Evolutionary conservation across 1,140 invertebrate genomes (phyloP).

Genomic region (Uloborus diversus): DNA sequence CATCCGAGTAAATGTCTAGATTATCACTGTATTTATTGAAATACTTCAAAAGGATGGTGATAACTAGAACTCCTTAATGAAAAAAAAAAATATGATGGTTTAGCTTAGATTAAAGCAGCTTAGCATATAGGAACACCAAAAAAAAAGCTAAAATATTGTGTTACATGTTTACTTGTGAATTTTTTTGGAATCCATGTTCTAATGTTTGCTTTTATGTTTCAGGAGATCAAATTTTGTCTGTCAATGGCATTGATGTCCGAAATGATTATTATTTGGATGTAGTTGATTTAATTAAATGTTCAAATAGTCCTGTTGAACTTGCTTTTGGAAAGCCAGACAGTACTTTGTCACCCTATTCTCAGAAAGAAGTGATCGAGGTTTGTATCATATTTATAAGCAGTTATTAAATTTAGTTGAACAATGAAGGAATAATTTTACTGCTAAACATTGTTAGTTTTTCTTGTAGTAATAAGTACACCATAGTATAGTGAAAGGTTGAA

Average conservation of each 20-base stretch:
- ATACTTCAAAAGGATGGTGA: too few species aligned
- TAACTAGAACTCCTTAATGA: too few species aligned
- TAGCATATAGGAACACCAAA: not conserved
- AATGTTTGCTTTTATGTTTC: not conserved
- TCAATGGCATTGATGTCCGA: conserved; percentile 45
- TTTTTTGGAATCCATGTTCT: not conserved
- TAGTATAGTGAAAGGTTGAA: too few species aligned
- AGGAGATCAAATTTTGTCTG: conserved; percentile 54
- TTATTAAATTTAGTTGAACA: not conserved
- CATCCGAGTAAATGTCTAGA: too few species aligned
- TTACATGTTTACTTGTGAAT: not conserved
- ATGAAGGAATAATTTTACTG: too few species aligned
- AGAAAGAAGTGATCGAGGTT: conserved; percentile 38
- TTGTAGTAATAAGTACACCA: too few species aligned
- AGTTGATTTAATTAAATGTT: conserved; percentile 42
- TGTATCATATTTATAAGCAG: not conserved
- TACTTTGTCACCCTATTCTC: not conserved
- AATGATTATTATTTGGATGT: conserved; percentile 44
- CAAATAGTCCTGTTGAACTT: conserved; percentile 19
- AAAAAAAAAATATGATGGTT: too few species aligned
- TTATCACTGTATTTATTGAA: too few species aligned
- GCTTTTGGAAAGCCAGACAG: conserved; percentile 19
- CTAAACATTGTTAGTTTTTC: too few species aligned
- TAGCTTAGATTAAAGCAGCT: too few species aligned
- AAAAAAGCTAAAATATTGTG: not conserved